Conservation (phyloP, 1,140 invertebrate genomes). For the Apolygus lucorum region DNA sequence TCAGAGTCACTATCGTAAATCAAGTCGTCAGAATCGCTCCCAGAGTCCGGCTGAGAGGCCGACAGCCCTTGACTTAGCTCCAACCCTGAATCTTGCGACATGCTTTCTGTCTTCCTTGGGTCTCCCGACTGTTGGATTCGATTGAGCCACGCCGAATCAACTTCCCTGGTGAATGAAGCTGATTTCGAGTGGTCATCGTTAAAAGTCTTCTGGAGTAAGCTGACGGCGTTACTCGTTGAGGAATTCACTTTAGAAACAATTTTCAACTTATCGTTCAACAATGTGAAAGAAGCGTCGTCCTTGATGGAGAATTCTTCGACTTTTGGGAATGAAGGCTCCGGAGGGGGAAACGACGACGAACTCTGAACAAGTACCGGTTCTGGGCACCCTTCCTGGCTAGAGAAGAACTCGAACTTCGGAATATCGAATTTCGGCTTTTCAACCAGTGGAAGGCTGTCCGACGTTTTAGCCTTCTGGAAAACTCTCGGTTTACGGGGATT, state of each 20-base stretch:
- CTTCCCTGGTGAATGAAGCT: conserved; percentile 37
- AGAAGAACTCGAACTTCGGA: conserved; percentile 1
- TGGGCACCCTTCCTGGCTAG: not conserved
- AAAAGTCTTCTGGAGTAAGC: conserved; percentile 39
- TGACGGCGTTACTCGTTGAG: conserved; percentile 35
- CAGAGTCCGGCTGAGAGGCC: conserved; percentile 29
- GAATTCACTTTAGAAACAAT: conserved; percentile 34
- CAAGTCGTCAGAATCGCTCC: conserved; percentile 43
- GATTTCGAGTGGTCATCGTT: conserved; percentile 34
- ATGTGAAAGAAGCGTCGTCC: not conserved
- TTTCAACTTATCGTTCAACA: conserved; percentile 34
- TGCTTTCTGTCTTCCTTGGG: conserved; percentile 9
- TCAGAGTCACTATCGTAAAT: conserved; percentile 58
- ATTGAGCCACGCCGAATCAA: conserved; percentile 48
- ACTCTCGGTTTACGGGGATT: conserved; percentile 56
- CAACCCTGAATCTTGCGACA: conserved; percentile 35
- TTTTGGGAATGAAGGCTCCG: not conserved
- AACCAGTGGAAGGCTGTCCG: not conserved
- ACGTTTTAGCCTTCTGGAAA: conserved; percentile 25
- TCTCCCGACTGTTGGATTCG: conserved; percentile 37
- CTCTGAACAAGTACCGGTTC: not conserved
- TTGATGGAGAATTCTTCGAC: not conserved
- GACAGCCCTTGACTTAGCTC: conserved; percentile 29
- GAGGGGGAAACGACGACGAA: not conserved
- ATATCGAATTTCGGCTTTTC: conserved; percentile 25